Base-by-base conservation (phyloP, 1,140 invertebrate species). In the Saccostrea cuccullata region DNA sequence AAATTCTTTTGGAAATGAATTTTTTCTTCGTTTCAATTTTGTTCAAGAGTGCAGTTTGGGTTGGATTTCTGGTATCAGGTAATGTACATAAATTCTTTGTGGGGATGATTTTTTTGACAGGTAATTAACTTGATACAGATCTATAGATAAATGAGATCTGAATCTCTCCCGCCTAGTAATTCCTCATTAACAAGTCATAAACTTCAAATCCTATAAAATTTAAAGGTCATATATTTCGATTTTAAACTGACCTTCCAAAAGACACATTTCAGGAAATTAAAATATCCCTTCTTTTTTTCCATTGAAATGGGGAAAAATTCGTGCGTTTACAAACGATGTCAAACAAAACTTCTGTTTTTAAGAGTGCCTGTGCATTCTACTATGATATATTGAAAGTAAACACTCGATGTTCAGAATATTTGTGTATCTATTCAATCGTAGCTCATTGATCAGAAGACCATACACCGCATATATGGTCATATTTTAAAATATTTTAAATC, bases 91-190 rank as follows among this genome's bases (percentile, higher is more conserved):
- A 26, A 23, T 26, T 73, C 20, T 20, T 64, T n/a, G 58, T 17
- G 58, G 15, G 17, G 15, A 64, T n/a, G 58, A n/a, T n/a, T 64
- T n/a, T 64, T 64, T 64, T 17, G 6, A 64, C 15, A 64, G 17
- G 58, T 64, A 64, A 64, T 64, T 64, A 77, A 30, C 30, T 6
- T 77, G 70, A 77, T 77, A 77, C 70, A 30, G 26, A 77, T 77
- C 70, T 77, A 26, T 30, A 12, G 70, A 77, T 77, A 12, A 30
- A 77, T 77, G 13, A 13, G 70, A 36, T 30, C 11, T 36, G 13
- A 26, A 77, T 77, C 11, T 77, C 70, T 77, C 30, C 70, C 26
- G 30, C 4, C 8, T 12, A 36, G 26, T 77, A 30, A 77, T 77
- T 77, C 15, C 12, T 30, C 23, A 77, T 13, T 36, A 12, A 77